Evolutionary conservation across 2,888 invertebrate species (phyloP).

Genomic region (Drosophila borborema): DNA sequence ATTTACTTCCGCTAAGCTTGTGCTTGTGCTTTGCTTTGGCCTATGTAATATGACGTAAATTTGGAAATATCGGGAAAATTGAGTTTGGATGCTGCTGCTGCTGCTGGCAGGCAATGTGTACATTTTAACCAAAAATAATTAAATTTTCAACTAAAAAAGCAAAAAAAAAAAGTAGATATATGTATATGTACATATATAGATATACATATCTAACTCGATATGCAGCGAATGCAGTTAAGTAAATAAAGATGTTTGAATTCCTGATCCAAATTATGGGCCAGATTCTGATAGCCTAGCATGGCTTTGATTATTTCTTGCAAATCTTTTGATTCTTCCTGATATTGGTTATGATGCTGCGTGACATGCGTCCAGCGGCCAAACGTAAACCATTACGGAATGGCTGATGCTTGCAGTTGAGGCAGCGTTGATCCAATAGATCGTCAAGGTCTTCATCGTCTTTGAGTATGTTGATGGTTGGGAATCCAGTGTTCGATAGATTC

Average conservation of each 20-base stretch:
- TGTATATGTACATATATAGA: neutral
- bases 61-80: neutral
- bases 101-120: neutral
- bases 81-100: neutral
- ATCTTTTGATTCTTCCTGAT: slow-evolving; percentile 50
- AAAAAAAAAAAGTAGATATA: neutral
- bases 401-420: slow-evolving; percentile 19
- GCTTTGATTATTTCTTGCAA: slow-evolving; percentile 41
- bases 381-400: slow-evolving; percentile 10
- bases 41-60: neutral
- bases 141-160: neutral
- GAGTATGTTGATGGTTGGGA: neutral
- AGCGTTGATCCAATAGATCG: slow-evolving; percentile 7
- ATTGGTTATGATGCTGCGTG: slow-evolving; percentile 28
- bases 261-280: slow-evolving; percentile 10
- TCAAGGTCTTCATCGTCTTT: neutral
- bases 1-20: too few species aligned
- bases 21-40: too few species aligned
- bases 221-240: neutral
- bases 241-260: slow-evolving; percentile 1
- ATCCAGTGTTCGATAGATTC: neutral
- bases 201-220: neutral
- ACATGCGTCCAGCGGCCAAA: slow-evolving; percentile 23
- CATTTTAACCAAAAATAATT: too few species aligned
- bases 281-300: neutral